phyloP scores from a whole-genome alignment of 2,888 invertebrate species.

The Meteorus cinctellus region DNA sequence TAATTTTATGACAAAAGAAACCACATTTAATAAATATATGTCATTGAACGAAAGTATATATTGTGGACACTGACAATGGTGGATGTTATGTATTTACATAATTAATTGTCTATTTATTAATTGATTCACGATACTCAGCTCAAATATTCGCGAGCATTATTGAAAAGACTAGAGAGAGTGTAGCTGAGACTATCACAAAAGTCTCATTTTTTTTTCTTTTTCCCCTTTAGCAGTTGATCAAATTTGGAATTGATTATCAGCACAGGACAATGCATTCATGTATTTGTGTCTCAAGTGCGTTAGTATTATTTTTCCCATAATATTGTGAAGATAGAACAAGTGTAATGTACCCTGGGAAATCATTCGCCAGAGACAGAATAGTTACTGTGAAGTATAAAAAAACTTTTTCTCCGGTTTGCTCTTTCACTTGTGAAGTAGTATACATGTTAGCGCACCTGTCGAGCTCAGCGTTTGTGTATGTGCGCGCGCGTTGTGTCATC shows the following conservation, averaged over 20 bases:
- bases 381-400: conserved; percentile 7
- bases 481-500: not conserved
- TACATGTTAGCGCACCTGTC: conserved; percentile 11
- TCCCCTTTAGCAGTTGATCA: not conserved
- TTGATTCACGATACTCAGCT: conserved; percentile 18
- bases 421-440: not conserved
- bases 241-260: not conserved
- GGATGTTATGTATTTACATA: conserved; percentile 16
- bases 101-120: conserved; percentile 20
- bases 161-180: conserved; percentile 8
- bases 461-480: not conserved
- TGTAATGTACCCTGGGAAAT: not conserved
- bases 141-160: not conserved
- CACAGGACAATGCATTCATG: not conserved
- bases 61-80: not conserved
- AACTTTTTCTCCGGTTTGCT: not conserved
- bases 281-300: not conserved
- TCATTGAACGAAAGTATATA: not conserved
- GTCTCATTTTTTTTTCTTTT: not conserved
- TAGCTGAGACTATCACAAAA: not conserved
- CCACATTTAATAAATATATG: not conserved
- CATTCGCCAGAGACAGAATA: not conserved
- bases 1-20: not conserved
- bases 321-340: not conserved
- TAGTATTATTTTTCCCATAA: not conserved